These are phyloP conservation scores for Leptinotarsa defecta DNA, from an alignment of 1,140 invertebrate species.

Conservation along the genomic window DNA sequence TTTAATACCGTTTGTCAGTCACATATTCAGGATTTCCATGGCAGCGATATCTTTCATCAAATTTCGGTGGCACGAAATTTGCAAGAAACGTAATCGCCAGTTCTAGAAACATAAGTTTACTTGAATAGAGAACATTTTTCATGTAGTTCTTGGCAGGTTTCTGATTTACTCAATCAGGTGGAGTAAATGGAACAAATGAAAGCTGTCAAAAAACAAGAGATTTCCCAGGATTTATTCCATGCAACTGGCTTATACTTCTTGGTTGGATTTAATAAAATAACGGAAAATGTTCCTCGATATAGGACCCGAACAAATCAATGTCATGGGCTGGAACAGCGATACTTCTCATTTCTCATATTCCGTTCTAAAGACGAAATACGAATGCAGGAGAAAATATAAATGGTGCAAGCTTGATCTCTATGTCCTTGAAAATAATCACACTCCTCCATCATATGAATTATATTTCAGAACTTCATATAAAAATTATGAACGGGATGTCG, in stretches of 20 bases:
- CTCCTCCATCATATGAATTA: neutral
- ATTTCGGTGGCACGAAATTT: neutral
- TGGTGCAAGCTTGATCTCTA: neutral
- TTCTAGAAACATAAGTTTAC: neutral
- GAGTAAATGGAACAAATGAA: constrained; percentile 1
- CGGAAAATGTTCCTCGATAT: constrained; percentile 2
- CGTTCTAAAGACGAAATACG: neutral
- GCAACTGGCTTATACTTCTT: neutral
- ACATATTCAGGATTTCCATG: neutral
- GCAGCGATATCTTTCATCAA: neutral
- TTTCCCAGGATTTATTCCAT: neutral
- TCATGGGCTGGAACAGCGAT: neutral
- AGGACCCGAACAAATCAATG: constrained; percentile 2
- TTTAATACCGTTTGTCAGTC: neutral
- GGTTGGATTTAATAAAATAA: neutral
- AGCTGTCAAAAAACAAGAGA: neutral
- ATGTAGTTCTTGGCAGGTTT: neutral
- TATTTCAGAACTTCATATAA: neutral
- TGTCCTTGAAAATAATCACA: neutral
- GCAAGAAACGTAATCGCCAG: neutral
- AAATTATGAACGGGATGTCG: neutral
- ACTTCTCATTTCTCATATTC: neutral
- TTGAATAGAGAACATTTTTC: neutral
- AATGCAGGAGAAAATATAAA: neutral
- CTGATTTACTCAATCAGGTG: neutral